Conservation (phyloP, 2,888 invertebrate genomes). For the Aquatica leii region DNA sequence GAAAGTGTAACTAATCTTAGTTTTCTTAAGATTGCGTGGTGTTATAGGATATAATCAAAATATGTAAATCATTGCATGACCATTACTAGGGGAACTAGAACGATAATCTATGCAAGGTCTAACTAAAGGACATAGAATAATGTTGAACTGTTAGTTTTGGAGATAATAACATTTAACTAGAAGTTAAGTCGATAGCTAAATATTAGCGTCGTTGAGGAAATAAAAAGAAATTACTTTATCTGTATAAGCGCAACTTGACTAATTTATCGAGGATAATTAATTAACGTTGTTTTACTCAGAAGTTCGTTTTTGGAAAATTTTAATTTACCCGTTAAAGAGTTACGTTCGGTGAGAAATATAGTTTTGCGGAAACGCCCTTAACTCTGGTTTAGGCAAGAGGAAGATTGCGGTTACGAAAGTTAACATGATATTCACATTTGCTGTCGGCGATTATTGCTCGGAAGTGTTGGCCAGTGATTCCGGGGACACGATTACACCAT, state of each 20-base stretch:
- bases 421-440: constrained; percentile 56
- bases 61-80: constrained; percentile 14
- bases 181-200: neutral
- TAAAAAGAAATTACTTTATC: too few species aligned
- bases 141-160: constrained; percentile 8
- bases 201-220: too few species aligned
- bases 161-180: constrained; percentile 10
- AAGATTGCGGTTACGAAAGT: constrained; percentile 36
- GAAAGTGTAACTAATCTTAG: constrained; percentile 7
- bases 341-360: constrained; percentile 27
- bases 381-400: constrained; percentile 32
- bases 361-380: constrained; percentile 31
- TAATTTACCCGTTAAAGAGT: constrained; percentile 8
- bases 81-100: constrained; percentile 10
- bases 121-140: constrained; percentile 8
- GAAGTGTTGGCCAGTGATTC: constrained; percentile 44
- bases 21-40: constrained; percentile 12
- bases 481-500: constrained; percentile 50
- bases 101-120: constrained; percentile 10
- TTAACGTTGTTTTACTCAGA: neutral
- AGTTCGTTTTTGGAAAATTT: neutral
- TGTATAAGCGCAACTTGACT: too few species aligned
- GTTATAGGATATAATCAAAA: constrained; percentile 10
- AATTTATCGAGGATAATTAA: too few species aligned
- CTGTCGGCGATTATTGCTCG: constrained; percentile 49